Conservation (phyloP, 2,888 invertebrate genomes). For the Palloptera scutellata region DNA sequence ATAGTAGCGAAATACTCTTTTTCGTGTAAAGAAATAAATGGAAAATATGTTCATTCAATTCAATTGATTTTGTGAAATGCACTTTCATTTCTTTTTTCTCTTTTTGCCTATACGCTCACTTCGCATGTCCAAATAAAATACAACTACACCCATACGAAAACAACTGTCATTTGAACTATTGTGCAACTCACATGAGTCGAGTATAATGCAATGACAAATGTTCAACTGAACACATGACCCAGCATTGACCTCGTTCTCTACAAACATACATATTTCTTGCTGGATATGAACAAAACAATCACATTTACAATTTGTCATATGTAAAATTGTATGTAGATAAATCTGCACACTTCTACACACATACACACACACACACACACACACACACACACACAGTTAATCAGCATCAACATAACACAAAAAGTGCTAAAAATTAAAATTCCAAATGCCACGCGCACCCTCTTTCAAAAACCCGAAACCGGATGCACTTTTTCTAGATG, state of each 20-base stretch:
- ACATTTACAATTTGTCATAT: slow-evolving; percentile 35
- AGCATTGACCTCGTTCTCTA: background rate
- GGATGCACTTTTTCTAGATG: too few species aligned
- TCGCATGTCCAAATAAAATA: slow-evolving; percentile 28
- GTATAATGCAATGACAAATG: background rate
- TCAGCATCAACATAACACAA: too few species aligned
- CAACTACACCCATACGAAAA: background rate
- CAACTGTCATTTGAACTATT: background rate
- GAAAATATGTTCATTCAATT: too few species aligned
- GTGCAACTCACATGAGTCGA: background rate
- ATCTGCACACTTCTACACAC: too few species aligned
- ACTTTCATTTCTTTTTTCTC: slow-evolving; percentile 22
- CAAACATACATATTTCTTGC: slow-evolving; percentile 3
- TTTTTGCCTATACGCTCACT: slow-evolving; percentile 16
- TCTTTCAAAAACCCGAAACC: too few species aligned
- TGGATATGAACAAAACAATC: background rate
- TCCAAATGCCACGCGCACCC: too few species aligned
- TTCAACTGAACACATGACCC: slow-evolving; percentile 22
- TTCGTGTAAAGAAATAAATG: too few species aligned
- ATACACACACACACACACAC: background rate
- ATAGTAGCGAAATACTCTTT: too few species aligned
- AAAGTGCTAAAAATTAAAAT: too few species aligned
- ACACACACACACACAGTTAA: background rate
- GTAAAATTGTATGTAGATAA: slow-evolving; percentile 10
- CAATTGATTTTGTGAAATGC: too few species aligned